Percentiles rank a stretch among this genome's conserved stretches.
Conservation (phyloP, 2,888 invertebrate genomes). For the Elmis aenea region DNA sequence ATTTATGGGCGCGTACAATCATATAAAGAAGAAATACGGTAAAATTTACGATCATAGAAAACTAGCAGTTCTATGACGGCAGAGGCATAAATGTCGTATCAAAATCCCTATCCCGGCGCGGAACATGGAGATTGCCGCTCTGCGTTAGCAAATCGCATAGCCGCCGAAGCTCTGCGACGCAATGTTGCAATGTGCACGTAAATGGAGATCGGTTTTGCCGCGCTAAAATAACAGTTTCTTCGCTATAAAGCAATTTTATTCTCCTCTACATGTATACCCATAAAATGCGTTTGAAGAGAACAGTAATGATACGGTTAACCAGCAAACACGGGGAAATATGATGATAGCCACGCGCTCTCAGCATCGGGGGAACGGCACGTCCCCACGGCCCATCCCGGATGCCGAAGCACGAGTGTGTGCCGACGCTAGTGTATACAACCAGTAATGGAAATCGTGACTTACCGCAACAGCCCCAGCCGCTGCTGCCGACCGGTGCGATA, state of each 20-base stretch:
- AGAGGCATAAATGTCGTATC: conserved; percentile 29
- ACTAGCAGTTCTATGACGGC: conserved; percentile 28
- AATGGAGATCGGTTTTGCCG: conserved; percentile 35
- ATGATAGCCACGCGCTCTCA: conserved; percentile 24
- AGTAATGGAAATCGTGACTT: conserved; percentile 44
- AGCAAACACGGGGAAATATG: conserved; percentile 31
- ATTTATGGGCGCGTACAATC: conserved; percentile 40
- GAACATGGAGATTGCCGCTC: conserved; percentile 28
- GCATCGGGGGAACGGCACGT: conserved; percentile 33
- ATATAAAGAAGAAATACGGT: conserved; percentile 41
- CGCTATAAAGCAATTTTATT: conserved; percentile 38
- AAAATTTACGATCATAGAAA: conserved; percentile 38
- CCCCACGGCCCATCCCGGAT: conserved; percentile 33
- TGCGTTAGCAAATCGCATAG: conserved; percentile 16
- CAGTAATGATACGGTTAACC: conserved; percentile 35
- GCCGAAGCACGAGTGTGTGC: conserved; percentile 35
- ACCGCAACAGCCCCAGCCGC: conserved; percentile 23
- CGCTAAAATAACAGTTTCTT: conserved; percentile 38
- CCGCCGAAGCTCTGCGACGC: conserved; percentile 11
- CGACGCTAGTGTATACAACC: conserved; percentile 39
- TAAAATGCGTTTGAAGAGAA: conserved; percentile 35
- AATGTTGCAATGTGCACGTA: conserved; percentile 28
- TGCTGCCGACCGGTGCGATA: conserved; percentile 27
- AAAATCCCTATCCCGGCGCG: conserved; percentile 25
- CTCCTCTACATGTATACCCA: conserved; percentile 30